These are phyloP conservation scores for Cheilosia pagana DNA, from an alignment of 2,888 invertebrate species.

Conservation along the genomic window DNA sequence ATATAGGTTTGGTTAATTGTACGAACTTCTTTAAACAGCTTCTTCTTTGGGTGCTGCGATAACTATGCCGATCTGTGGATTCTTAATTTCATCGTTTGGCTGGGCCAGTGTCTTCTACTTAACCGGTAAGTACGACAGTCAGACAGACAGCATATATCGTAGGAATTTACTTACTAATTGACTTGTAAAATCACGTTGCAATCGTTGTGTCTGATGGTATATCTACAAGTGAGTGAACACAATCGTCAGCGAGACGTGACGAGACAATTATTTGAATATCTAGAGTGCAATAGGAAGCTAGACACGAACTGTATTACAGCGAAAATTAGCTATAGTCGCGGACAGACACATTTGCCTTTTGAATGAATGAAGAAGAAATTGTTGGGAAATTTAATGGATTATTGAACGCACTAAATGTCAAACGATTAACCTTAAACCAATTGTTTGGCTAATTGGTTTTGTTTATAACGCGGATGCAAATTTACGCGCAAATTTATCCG, in stretches of 20 bases:
- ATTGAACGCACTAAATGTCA: too few relatives aligned
- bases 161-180: constrained; percentile 17
- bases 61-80: constrained; percentile 94
- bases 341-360: neutral
- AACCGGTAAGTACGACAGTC: constrained; percentile 87
- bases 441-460: too few relatives aligned
- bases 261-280: constrained; percentile 26
- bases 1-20: neutral
- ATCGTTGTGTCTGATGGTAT: neutral
- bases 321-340: neutral
- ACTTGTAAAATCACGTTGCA: constrained; percentile 25
- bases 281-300: neutral
- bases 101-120: constrained; percentile 97
- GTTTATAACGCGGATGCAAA: too few relatives aligned
- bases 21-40: constrained; percentile 84
- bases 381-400: too few relatives aligned
- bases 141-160: neutral
- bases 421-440: too few relatives aligned
- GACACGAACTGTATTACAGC: too few relatives aligned
- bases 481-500: too few relatives aligned
- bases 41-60: constrained; percentile 96
- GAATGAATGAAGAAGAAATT: constrained; percentile 10
- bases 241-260: constrained; percentile 17
- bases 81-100: constrained; percentile 90
- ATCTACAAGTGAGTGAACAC: constrained; percentile 6